Percentiles rank a stretch among this genome's conserved stretches.
phyloP scores from a whole-genome alignment of 92 coral and sea anemone species.

The Siderastrea radians region DNA sequence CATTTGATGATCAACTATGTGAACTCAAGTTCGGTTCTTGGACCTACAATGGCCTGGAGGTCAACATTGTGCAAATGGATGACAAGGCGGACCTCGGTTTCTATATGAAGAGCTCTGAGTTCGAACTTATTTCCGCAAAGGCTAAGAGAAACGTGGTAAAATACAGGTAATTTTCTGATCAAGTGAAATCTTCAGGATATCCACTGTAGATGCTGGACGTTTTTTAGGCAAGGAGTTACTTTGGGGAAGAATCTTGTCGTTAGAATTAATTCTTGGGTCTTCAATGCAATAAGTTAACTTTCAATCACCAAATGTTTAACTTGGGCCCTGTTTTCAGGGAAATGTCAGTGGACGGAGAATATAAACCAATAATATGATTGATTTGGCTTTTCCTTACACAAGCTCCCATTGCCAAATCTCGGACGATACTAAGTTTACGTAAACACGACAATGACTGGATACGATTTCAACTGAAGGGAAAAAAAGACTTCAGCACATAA shows the following conservation, averaged over 20 bases:
- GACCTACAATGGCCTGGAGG: constrained; percentile 61
- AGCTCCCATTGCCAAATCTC: no score
- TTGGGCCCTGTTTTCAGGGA: not conserved
- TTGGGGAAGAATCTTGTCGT: no score
- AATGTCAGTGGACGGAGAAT: not conserved
- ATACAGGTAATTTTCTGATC: constrained; percentile 71
- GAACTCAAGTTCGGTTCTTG: constrained; percentile 70
- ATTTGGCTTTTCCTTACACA: not conserved
- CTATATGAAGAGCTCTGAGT: constrained; percentile 92
- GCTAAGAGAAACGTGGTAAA: constrained; percentile 78
- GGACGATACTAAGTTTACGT: no score
- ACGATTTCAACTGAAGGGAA: no score
- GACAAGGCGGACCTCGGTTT: constrained; percentile 76
- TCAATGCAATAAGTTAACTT: not conserved
- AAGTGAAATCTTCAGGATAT: no score
- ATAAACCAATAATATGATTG: not conserved
- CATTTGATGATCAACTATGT: constrained; percentile 71
- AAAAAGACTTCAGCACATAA: not conserved
- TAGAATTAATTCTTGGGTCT: no score
- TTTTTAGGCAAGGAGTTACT: no score
- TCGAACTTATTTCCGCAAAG: constrained; percentile 81
- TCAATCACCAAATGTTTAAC: not conserved
- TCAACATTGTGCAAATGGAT: constrained; percentile 74
- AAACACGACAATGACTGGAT: no score
- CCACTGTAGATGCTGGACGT: no score